phyloP scores from a whole-genome alignment of 2,797 vertebrate genomes.

The Rallus crepitans region DNA sequence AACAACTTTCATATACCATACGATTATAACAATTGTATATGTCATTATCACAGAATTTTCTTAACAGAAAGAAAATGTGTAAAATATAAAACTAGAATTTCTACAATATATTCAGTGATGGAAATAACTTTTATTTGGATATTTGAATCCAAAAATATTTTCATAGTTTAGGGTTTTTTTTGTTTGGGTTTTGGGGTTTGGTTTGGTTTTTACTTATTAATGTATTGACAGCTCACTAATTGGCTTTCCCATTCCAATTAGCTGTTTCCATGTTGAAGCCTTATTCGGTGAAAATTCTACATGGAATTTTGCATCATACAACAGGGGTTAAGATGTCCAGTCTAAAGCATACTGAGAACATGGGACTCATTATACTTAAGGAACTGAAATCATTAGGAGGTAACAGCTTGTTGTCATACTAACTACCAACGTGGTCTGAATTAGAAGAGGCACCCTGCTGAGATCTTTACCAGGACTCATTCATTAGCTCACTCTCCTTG shows the following conservation, averaged over 20 bases:
- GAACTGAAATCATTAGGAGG: slow-evolving; percentile 31
- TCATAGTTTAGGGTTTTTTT: neutral
- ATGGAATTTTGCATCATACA: neutral
- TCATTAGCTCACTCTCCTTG: slow-evolving; percentile 40
- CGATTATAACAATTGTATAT: neutral
- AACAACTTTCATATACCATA: neutral
- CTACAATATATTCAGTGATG: neutral
- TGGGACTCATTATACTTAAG: neutral
- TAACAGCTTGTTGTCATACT: slow-evolving; percentile 50
- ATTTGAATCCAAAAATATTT: neutral
- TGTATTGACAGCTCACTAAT: neutral
- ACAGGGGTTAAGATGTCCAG: neutral
- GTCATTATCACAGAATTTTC: neutral
- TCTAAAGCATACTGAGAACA: neutral
- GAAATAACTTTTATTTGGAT: neutral
- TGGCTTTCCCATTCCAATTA: neutral
- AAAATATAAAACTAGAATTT: neutral
- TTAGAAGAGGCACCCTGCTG: slow-evolving; percentile 13
- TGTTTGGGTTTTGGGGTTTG: neutral
- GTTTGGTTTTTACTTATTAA: neutral
- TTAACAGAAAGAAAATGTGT: neutral
- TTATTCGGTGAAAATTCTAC: neutral
- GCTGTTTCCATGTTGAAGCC: neutral
- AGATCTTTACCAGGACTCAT: slow-evolving; percentile 20
- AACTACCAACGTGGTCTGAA: neutral